phyloP scores from a whole-genome alignment of 1,140 invertebrate species.

The Drosophila varians region DNA sequence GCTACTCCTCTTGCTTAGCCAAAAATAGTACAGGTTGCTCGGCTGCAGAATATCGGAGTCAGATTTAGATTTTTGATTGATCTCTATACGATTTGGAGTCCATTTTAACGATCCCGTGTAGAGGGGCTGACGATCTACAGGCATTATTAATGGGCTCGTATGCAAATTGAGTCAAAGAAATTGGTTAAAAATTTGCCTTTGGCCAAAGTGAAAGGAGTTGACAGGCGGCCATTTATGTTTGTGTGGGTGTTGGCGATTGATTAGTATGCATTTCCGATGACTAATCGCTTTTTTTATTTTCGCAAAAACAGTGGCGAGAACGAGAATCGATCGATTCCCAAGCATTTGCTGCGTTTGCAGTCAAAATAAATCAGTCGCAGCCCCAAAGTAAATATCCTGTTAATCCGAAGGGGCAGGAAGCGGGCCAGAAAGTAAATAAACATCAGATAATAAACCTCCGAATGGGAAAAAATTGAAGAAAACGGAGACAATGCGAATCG shows the following conservation, averaged over 20 bases:
- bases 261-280: constrained; percentile 69
- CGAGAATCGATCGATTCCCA: constrained; percentile 42
- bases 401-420: constrained; percentile 14
- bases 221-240: constrained; percentile 11
- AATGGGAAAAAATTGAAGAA: constrained; percentile 30
- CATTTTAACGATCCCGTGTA: constrained; percentile 63
- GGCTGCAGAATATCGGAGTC: constrained; percentile 26
- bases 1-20: background rate
- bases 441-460: constrained; percentile 38
- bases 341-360: constrained; percentile 65
- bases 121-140: constrained; percentile 49
- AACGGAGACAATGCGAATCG: background rate
- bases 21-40: constrained; percentile 29
- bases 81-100: constrained; percentile 29
- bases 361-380: constrained; percentile 69
- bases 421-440: constrained; percentile 70
- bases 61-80: constrained; percentile 43
- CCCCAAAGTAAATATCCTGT: constrained; percentile 76
- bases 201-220: constrained; percentile 53
- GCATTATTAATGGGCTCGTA: constrained; percentile 43
- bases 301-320: constrained; percentile 18
- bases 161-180: constrained; percentile 58
- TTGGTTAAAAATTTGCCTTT: constrained; percentile 17
- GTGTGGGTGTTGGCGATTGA: constrained; percentile 25
- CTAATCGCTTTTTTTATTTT: constrained; percentile 39